Conservation (phyloP, 2,797 vertebrate genomes). For the Typhlichthys eigenmanni region DNA sequence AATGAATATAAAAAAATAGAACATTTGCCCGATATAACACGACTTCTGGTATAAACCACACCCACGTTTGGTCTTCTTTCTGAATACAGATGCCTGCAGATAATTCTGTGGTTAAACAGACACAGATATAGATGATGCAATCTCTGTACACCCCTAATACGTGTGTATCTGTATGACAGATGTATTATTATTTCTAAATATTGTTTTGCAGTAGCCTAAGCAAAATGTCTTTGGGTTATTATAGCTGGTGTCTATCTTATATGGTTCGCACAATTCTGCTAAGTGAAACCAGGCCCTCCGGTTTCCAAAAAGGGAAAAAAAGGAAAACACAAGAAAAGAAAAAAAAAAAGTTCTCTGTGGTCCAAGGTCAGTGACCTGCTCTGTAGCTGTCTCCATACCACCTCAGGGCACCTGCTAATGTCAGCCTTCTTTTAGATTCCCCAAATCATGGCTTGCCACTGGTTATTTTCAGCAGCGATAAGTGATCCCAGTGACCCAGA, state of each 20-base stretch:
- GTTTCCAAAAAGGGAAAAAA: constrained; percentile 57
- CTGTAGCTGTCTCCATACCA: constrained; percentile 79
- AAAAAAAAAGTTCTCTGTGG: constrained; percentile 75
- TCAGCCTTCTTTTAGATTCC: constrained; percentile 75
- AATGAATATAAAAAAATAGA: no score
- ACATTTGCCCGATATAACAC: no score
- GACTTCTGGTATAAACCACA: no score
- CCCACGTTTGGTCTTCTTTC: no score
- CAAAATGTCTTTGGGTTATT: no score
- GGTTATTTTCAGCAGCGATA: constrained; percentile 83
- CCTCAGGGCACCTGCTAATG: constrained; percentile 81
- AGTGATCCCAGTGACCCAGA: constrained; percentile 81
- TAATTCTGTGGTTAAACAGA: no score
- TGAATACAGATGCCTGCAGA: no score
- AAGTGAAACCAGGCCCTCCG: constrained; percentile 74
- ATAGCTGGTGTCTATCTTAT: no score
- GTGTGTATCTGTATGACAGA: not conserved
- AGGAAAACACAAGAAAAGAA: constrained; percentile 27
- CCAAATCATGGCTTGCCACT: constrained; percentile 73
- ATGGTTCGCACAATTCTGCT: constrained; percentile 47
- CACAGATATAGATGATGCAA: no score
- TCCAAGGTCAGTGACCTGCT: constrained; percentile 81
- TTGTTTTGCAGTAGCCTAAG: no score
- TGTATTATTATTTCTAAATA: no score
- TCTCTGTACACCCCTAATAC: no score